phyloP scores from a whole-genome alignment of 2,888 invertebrate species.

The Opisthograptis luteolata region DNA sequence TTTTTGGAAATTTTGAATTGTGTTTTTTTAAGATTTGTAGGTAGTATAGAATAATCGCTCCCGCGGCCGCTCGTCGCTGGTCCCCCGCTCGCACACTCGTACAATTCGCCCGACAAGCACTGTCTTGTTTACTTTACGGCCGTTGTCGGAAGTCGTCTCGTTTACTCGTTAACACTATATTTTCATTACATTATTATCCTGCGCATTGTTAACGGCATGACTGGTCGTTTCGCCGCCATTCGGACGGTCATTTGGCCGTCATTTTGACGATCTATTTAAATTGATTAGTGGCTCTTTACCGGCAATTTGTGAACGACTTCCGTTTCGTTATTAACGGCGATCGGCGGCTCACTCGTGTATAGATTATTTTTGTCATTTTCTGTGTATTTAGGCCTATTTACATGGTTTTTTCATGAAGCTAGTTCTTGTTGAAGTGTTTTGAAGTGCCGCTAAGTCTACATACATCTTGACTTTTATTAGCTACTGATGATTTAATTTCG shows the following conservation, averaged over 20 bases:
- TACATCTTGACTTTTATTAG: no score
- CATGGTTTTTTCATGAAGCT: not conserved
- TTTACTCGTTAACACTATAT: slow-evolving; percentile 63
- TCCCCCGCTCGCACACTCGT: slow-evolving; percentile 17
- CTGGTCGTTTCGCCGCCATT: slow-evolving; percentile 44
- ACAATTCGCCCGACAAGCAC: slow-evolving; percentile 51
- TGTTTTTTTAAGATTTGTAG: no score
- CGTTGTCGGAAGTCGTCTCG: slow-evolving; percentile 62
- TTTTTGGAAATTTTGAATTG: no score
- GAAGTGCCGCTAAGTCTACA: not conserved
- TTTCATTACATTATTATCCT: slow-evolving; percentile 56
- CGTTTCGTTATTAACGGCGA: slow-evolving; percentile 44
- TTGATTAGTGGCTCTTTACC: slow-evolving; percentile 44
- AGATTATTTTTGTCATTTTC: slow-evolving; percentile 34
- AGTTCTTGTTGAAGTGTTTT: not conserved
- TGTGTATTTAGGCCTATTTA: slow-evolving; percentile 17
- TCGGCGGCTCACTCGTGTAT: slow-evolving; percentile 38
- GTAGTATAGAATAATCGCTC: not conserved
- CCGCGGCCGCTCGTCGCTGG: slow-evolving; percentile 35
- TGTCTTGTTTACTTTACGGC: slow-evolving; percentile 64
- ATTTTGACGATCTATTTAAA: slow-evolving; percentile 33
- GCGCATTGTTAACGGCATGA: slow-evolving; percentile 53
- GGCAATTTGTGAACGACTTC: slow-evolving; percentile 42
- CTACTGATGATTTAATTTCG: no score
- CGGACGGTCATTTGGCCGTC: slow-evolving; percentile 22